Evolutionary conservation across 2,113 vertebrate genomes (phyloP).

Genomic region (Festucalex cinctus): DNA sequence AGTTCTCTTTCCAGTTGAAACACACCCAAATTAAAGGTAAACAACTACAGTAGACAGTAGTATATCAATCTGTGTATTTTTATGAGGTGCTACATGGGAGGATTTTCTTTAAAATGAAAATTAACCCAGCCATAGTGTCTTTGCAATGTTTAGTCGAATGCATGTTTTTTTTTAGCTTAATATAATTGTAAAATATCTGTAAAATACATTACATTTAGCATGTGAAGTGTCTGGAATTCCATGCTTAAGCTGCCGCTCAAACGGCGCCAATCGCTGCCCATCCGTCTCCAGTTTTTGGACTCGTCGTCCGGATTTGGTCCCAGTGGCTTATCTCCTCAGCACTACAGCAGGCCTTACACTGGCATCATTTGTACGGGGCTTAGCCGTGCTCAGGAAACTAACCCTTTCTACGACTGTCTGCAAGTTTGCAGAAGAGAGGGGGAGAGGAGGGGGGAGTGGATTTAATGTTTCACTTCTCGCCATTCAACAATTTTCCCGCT

Average conservation of each 20-base stretch:
- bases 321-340: constrained; percentile 69
- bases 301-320: constrained; percentile 63
- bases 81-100: too few relatives aligned
- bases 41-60: too few relatives aligned
- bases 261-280: constrained; percentile 46
- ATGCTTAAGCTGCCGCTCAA: constrained; percentile 23
- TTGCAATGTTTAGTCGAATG: too few relatives aligned
- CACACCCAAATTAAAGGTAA: neutral
- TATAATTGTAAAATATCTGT: neutral
- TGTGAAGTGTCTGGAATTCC: constrained; percentile 20
- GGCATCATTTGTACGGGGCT: constrained; percentile 72
- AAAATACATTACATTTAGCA: neutral
- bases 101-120: neutral
- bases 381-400: constrained; percentile 69
- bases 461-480: constrained; percentile 64
- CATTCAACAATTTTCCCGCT: constrained; percentile 53
- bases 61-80: too few relatives aligned
- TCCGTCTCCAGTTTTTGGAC: constrained; percentile 62
- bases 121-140: neutral
- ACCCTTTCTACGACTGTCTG: constrained; percentile 64
- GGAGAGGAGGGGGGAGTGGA: constrained; percentile 5
- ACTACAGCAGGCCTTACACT: constrained; percentile 72
- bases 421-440: constrained; percentile 48
- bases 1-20: neutral
- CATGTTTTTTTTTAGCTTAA: neutral